Conservation (phyloP, 2,888 invertebrate species). For the Pyrocoelia pectoralis region DNA sequence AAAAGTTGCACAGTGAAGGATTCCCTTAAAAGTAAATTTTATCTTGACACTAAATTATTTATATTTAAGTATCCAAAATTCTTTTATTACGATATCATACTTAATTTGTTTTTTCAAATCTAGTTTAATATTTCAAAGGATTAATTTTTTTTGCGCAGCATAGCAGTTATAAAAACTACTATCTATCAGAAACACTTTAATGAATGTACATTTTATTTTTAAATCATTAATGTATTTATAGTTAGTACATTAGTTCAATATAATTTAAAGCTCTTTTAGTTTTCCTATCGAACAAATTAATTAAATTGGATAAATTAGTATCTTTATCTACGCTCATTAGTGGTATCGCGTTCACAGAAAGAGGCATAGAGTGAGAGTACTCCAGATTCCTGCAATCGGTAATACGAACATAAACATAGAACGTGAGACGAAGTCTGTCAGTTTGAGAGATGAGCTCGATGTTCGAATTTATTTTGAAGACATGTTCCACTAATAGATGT, state of each 20-base stretch:
- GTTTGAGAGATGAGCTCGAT: conserved; percentile 50
- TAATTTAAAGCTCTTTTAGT: conserved; percentile 34
- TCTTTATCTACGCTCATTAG: conserved; percentile 54
- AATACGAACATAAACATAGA: conserved; percentile 50
- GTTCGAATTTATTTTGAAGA: conserved; percentile 50
- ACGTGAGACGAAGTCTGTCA: conserved; percentile 50
- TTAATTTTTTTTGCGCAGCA: too few species aligned
- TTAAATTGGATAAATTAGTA: conserved; percentile 53
- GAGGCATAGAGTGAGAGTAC: conserved; percentile 36
- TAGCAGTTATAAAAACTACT: too few species aligned
- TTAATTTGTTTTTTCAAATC: too few species aligned
- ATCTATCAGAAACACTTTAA: background rate
- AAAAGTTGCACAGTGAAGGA: too few species aligned
- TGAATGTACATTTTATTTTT: background rate
- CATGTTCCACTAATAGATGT: conserved; percentile 48
- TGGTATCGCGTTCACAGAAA: conserved; percentile 50
- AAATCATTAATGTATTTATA: conserved; percentile 11
- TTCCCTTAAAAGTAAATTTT: too few species aligned
- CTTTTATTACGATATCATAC: too few species aligned
- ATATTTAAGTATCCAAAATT: too few species aligned
- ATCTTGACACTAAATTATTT: too few species aligned
- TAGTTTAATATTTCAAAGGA: too few species aligned
- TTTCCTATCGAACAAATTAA: conserved; percentile 53
- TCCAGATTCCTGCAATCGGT: conserved; percentile 50
- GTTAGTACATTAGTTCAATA: conserved; percentile 17